Conservation (phyloP, 2,797 vertebrate genomes). For the Triplophysa yarkandensis region DNA sequence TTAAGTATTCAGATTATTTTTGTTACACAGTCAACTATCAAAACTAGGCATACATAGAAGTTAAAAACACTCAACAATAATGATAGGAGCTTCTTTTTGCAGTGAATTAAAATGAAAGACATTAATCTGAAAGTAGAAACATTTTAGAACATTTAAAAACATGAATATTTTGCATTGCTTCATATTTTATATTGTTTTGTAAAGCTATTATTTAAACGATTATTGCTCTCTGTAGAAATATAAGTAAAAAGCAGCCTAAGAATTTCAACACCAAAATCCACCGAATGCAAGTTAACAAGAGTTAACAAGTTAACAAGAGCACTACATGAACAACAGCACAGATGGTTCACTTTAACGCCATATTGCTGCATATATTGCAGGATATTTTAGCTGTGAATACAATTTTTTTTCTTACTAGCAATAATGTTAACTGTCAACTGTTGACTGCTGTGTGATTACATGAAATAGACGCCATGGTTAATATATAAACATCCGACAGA, state of each 20-base stretch:
- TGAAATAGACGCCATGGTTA: too few species aligned
- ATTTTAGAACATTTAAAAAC: too few species aligned
- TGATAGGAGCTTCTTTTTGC: too few species aligned
- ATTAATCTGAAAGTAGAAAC: too few species aligned
- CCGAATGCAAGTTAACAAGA: too few species aligned
- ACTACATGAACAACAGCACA: constrained; percentile 17
- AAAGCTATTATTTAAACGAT: background rate
- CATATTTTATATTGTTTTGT: background rate
- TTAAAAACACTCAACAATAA: too few species aligned
- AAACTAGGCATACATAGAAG: too few species aligned
- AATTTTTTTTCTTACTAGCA: background rate
- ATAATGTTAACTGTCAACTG: constrained; percentile 8
- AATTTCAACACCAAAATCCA: constrained; percentile 25
- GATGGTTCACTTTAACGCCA: constrained; percentile 2
- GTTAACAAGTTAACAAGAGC: constrained; percentile 13
- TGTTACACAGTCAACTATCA: too few species aligned
- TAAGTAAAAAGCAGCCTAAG: background rate
- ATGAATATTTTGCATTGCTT: background rate
- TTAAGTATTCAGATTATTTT: too few species aligned
- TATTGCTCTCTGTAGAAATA: background rate
- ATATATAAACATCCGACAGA: background rate
- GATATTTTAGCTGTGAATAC: background rate
- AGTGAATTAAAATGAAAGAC: too few species aligned
- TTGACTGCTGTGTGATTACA: background rate
- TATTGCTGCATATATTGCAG: constrained; percentile 1